Evolutionary conservation across 2,797 vertebrate genomes (phyloP).

Genomic region (Onychomys leucogaster): DNA sequence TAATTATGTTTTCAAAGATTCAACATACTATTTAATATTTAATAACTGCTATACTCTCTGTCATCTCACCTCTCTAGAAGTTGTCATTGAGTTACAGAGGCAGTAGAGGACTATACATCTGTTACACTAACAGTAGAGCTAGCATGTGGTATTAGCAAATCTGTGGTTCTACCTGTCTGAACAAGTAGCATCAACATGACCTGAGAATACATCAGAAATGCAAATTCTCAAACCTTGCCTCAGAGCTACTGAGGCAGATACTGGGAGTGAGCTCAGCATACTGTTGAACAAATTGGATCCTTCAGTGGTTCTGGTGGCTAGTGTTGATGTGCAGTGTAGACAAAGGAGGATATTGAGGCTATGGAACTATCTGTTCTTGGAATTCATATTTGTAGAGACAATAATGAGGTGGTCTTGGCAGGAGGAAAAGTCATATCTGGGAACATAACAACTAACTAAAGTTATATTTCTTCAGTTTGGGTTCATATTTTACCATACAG

Average conservation of each 20-base stretch:
- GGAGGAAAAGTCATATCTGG: slow-evolving; percentile 41
- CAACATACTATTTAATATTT: slow-evolving; percentile 11
- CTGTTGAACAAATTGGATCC: neutral
- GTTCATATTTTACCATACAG: neutral
- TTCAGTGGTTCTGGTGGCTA: slow-evolving; percentile 3
- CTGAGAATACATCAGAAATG: slow-evolving; percentile 1
- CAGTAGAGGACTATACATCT: neutral
- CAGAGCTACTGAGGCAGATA: neutral
- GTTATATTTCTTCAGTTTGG: slow-evolving; percentile 25
- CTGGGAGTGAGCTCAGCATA: neutral
- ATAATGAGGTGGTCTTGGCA: neutral
- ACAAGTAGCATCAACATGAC: neutral
- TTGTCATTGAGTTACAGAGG: neutral
- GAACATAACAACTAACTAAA: slow-evolving; percentile 27
- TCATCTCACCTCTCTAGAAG: neutral
- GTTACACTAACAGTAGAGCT: neutral
- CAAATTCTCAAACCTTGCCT: neutral
- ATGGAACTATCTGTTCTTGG: neutral
- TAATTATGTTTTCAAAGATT: slow-evolving; percentile 28
- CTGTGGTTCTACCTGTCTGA: neutral
- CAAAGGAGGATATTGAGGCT: neutral
- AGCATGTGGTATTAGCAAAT: neutral
- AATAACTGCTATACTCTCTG: neutral
- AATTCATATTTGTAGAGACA: slow-evolving; percentile 37
- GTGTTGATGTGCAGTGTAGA: neutral